Base-by-base conservation (phyloP, 37 sponge, comb jelly and placozoan species). In the Corticium candelabrum region DNA sequence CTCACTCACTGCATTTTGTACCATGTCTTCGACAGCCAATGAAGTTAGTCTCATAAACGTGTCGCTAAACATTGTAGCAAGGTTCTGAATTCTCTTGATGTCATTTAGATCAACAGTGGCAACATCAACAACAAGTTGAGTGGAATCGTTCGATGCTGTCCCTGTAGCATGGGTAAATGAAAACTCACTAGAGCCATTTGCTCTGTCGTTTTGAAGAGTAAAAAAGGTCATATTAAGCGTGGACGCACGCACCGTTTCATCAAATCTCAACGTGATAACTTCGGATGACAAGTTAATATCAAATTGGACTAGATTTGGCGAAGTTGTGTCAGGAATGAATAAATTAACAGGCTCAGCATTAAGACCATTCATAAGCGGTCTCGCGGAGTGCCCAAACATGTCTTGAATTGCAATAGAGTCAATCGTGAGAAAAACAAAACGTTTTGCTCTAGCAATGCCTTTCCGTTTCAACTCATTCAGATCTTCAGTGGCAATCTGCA, bases 201-300 rank as follows among this genome's bases (percentile, higher is more conserved):
- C 36, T 4, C 21, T 34, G 73, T 70, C 62, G 73, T 70, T 70
- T 32, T 70, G 73, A 7, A 92, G 39, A 32, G 85, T 86, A 2
- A 92, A 71, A 41, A 89, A 84, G 1, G 87, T 92, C 35, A 79
- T 71, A 5, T 86, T 68, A 32, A 92, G 41, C 1, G 91, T 78
- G 3, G 89, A 82, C 3, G 83, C 89, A 82, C 86, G 73, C 27
- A 94, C 74, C 15, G 95, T 88, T 72, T 94, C 95, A 29, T 87
- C 85, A 74, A 94, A 94, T 2, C 80, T 74, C 1, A 94, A 75
- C 7, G 83, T 84, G 31, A 94, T 39, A 1, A 43, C 41, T 32
- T 90, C 95, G 69, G 75, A 74, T 77, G 88, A 79, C 86, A 94
- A 80, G 76, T 94, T 89, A 2, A 94, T 37, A 90, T n/a, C 71